These are phyloP conservation scores for Teinopalpus imperialis DNA, from an alignment of 2,888 invertebrate genomes.

Conservation along the genomic window DNA sequence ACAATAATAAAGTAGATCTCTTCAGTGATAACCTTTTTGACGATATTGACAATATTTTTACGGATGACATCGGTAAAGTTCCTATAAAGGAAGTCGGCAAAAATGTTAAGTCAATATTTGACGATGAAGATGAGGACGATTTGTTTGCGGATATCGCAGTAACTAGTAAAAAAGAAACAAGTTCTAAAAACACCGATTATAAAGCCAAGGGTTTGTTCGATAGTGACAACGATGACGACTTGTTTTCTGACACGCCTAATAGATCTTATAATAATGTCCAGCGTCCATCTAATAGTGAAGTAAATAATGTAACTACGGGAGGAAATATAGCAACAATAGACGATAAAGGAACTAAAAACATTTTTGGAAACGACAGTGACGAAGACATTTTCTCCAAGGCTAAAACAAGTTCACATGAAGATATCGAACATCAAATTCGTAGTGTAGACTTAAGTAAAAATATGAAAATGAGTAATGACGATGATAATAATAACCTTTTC, in stretches of 20 bases:
- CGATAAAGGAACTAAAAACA: constrained; percentile 24
- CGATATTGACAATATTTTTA: constrained; percentile 72
- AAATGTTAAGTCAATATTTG: constrained; percentile 54
- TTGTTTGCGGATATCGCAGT: constrained; percentile 56
- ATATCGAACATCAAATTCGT: not conserved
- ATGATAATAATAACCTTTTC: constrained; percentile 19
- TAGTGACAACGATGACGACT: constrained; percentile 38
- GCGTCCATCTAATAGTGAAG: constrained; percentile 6
- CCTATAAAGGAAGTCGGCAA: constrained; percentile 37
- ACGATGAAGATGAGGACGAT: constrained; percentile 61
- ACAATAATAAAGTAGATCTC: constrained; percentile 50
- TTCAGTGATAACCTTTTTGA: constrained; percentile 70
- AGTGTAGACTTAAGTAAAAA: not conserved
- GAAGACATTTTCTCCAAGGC: constrained; percentile 46
- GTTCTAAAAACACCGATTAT: constrained; percentile 25
- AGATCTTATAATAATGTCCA: constrained; percentile 5
- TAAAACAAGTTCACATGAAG: constrained; percentile 22
- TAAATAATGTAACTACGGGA: constrained; percentile 1
- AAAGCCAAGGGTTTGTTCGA: constrained; percentile 47
- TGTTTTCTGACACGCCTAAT: constrained; percentile 28
- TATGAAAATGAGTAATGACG: constrained; percentile 1
- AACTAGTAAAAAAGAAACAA: constrained; percentile 27
- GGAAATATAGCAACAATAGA: constrained; percentile 1
- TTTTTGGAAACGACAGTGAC: constrained; percentile 49
- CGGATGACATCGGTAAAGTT: constrained; percentile 48